Percentiles rank a stretch among this genome's conserved stretches.
phyloP scores from a whole-genome alignment of 2,888 invertebrate genomes.

The Leucophora obtusa region DNA sequence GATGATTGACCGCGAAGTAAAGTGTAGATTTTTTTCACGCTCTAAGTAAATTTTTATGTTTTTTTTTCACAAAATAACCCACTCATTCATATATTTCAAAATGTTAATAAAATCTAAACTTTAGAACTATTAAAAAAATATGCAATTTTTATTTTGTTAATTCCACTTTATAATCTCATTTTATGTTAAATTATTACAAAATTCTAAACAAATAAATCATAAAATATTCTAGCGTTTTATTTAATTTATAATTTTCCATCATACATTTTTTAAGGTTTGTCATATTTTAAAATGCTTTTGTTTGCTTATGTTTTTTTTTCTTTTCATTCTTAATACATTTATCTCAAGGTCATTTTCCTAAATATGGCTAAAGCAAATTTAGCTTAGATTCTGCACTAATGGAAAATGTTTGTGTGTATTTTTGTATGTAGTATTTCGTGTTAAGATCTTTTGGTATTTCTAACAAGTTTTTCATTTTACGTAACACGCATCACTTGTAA shows the following conservation, averaged over 20 bases:
- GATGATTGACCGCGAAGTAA: conserved; percentile 52
- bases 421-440: neutral
- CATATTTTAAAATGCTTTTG: conserved; percentile 12
- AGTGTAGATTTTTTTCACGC: conserved; percentile 53
- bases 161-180: neutral
- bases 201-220: neutral
- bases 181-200: neutral
- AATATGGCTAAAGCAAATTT: conserved; percentile 1
- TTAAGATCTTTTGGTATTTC: conserved; percentile 2
- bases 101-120: conserved; percentile 28
- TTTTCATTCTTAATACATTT: conserved; percentile 36
- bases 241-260: neutral
- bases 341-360: conserved; percentile 44
- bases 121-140: conserved; percentile 7
- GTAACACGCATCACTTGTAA: conserved; percentile 34
- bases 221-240: neutral
- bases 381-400: conserved; percentile 16
- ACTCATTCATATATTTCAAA: neutral
- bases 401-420: neutral
- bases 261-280: conserved; percentile 12
- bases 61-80: neutral
- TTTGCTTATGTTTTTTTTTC: conserved; percentile 18
- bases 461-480: conserved; percentile 17
- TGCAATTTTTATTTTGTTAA: neutral
- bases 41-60: conserved; percentile 49